Percentiles rank a stretch among this genome's conserved stretches.
Conservation (phyloP, 2,888 invertebrate species). For the Dysmachus trigonus region DNA sequence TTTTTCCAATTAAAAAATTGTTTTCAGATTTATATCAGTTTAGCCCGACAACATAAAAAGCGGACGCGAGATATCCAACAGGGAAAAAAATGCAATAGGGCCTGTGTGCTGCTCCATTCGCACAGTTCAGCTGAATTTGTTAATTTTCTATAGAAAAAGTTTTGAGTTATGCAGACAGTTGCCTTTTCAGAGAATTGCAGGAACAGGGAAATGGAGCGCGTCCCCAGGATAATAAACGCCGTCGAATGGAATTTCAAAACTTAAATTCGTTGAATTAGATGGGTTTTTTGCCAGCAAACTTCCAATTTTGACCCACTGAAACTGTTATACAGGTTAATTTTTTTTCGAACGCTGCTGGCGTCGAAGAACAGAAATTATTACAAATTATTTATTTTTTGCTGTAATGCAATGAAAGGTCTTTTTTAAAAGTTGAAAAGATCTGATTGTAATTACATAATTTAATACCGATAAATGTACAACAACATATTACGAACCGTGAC, state of each 20-base stretch:
- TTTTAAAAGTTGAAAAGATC: too few species aligned
- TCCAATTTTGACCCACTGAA: not conserved
- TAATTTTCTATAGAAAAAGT: not conserved
- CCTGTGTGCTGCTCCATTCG: not conserved
- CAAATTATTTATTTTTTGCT: too few species aligned
- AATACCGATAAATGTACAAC: too few species aligned
- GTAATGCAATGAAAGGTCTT: too few species aligned
- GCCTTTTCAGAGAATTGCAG: not conserved
- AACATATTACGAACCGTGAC: too few species aligned
- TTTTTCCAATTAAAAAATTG: slow-evolving; percentile 26
- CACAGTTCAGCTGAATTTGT: not conserved
- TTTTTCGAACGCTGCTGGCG: not conserved
- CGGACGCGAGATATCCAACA: not conserved
- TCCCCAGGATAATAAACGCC: not conserved
- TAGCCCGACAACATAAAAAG: not conserved
- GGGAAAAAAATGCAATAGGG: not conserved
- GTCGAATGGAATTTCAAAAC: not conserved
- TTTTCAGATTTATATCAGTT: not conserved
- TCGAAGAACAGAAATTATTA: too few species aligned
- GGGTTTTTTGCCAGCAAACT: not conserved
- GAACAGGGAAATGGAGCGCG: not conserved
- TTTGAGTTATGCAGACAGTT: not conserved
- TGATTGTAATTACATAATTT: too few species aligned
- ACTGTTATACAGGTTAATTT: not conserved
- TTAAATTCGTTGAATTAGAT: not conserved